Base-by-base conservation (phyloP, 35 echinoderm and acorn worm species). In the Ophioderma brevispina region DNA sequence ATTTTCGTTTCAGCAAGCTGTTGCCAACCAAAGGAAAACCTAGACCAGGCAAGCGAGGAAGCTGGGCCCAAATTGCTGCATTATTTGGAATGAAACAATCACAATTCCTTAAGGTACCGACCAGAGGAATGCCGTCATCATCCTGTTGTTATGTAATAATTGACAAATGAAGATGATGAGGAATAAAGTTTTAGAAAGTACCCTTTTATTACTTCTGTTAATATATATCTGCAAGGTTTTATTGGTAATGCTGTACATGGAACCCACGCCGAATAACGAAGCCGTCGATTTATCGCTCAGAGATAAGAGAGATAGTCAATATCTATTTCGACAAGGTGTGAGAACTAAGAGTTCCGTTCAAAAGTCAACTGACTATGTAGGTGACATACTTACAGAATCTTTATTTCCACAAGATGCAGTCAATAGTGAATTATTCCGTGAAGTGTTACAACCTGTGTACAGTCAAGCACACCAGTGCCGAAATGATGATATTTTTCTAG, bases 211-310 rank as follows among this genome's bases (percentile, higher is more conserved):
- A 5, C 86, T 93, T 31, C 14, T 93, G 18, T 79, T 52, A 36
- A 86, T 94, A n/a, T 94, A 90, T 59, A 32, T 90, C 17, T 81
- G 79, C 23, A 85, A 84, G 63, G 87, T 94, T 30, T 75, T 94
- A 8, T 43, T 90, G 11, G 92, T 94, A 23, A 75, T 93, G 41
- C 39, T 87, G 35, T 93, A 93, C 40, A 50, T 94, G 39, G 87
- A 94, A 43, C 42, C 92, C 31, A 55, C 84, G 19, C 3, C 35
- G 21, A 63, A 52, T 19, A 63, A 25, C 80, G 81, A 55, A 56
- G 64, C 31, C 76, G 80, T 70, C 77, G 79, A 50, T 76, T 56
- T 46, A 40, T 75, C 8, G 50, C 40, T 25, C 28, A 80, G 31
- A 34, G n/a, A 35, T 64, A 30, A 55, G 19, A 81, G 80, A 38